These are phyloP conservation scores for Ptilorrhoa leucosticta DNA, from an alignment of 2,113 vertebrate genomes.

Conservation along the genomic window DNA sequence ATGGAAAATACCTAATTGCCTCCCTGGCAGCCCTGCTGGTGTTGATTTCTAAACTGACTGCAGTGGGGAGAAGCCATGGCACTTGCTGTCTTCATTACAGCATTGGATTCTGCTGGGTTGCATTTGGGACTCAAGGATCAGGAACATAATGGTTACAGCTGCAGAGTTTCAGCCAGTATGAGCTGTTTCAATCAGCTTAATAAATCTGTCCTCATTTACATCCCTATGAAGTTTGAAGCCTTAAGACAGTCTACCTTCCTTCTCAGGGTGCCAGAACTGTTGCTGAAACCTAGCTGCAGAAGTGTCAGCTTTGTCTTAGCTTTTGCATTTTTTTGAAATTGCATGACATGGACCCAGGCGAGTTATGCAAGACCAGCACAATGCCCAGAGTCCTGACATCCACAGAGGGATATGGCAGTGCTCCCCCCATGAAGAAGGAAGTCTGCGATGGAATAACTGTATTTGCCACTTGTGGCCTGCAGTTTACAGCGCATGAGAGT, in stretches of 20 bases:
- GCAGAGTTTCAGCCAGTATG: not conserved
- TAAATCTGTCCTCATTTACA: not conserved
- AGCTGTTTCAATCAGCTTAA: not conserved
- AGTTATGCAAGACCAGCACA: not conserved
- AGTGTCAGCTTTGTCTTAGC: not conserved
- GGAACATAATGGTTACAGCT: not conserved
- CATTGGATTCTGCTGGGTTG: not conserved
- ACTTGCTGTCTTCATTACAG: not conserved
- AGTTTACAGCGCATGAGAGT: not conserved
- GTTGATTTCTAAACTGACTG: not conserved
- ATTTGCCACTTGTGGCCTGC: not conserved
- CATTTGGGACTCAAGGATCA: not conserved
- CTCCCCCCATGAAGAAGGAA: not conserved
- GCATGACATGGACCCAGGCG: not conserved
- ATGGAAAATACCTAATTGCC: not conserved
- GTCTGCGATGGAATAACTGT: not conserved
- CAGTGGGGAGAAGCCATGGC: not conserved
- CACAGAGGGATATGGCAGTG: fast-evolving
- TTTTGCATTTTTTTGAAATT: not conserved
- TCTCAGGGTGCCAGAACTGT: not conserved
- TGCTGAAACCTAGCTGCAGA: not conserved
- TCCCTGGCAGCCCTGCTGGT: not conserved
- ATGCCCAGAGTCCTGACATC: not conserved
- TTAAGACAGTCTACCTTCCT: not conserved
- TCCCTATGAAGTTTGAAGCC: not conserved